Base-by-base conservation (phyloP, 2,888 invertebrate species). In the Actias luna region DNA sequence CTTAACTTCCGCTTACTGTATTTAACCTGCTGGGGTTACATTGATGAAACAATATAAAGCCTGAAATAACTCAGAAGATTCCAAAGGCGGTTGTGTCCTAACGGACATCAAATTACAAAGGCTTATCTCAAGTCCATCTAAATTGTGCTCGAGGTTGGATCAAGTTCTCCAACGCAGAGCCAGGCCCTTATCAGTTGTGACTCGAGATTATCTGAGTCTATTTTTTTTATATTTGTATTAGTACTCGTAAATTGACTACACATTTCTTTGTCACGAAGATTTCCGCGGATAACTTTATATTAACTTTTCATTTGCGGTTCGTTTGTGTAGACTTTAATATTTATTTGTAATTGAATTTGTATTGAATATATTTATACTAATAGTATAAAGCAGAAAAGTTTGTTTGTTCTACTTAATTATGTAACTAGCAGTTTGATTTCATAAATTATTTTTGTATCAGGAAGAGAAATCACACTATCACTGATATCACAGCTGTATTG, bases 151-250 rank as follows among this genome's bases (percentile, higher is more conserved):
- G 55, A 2, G 8, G 7, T 5, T 55, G 29, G 55, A 55, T 55
- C 29, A 29, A 55, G 16, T 55, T 29, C 55, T 55, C 55, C n/a
- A 55, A 27, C 55, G 55, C 55, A 55, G 55, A 55, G 55, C n/a
- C 1, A 29, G n/a, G n/a, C 5, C 8, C 55, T 29, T 55, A 55
- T 55, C 55, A 29, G 55, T 55, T 29, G 29, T 14, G 27, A 55
- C 12, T 29, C 29, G n/a, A 55, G 27, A 55, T 55, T 55, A 55
- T 55, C 29, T 55, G 10, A 50, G 25, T 10, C 46, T 12, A 50
- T 22, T 25, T 25, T n/a, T 42, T 42, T 42, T 18, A 42, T 42
- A 42, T 50, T 50, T 46, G 10, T 22, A 46, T 46, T 22, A 12
- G 25, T 25, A 39, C 12, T 50, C 10, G 46, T 25, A 25, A 25